Conservation (phyloP, 2,888 invertebrate genomes). For the Melanostoma mellinum region DNA sequence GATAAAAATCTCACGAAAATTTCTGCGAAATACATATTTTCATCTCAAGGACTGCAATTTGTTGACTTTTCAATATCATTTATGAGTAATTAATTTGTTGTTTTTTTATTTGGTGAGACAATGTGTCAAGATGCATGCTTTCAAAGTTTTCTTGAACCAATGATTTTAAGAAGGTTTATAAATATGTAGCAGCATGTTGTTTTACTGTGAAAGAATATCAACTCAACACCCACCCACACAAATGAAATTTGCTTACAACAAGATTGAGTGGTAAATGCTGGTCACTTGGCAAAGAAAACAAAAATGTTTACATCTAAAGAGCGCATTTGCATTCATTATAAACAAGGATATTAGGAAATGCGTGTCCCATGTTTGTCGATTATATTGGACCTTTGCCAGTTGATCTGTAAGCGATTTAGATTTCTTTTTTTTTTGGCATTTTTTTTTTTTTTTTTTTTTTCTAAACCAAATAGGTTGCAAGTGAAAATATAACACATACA, state of each 20-base stretch:
- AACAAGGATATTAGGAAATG: slow-evolving; percentile 69
- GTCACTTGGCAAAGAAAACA: slow-evolving; percentile 49
- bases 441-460: background rate
- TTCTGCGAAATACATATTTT: slow-evolving; percentile 24
- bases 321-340: slow-evolving; percentile 53
- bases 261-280: slow-evolving; percentile 57
- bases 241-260: slow-evolving; percentile 31
- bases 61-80: slow-evolving; percentile 44
- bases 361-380: slow-evolving; percentile 36
- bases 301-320: slow-evolving; percentile 55
- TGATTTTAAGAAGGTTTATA: slow-evolving; percentile 13
- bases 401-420: slow-evolving; percentile 28
- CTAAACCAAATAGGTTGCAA: background rate
- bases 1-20: slow-evolving; percentile 6
- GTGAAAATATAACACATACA: background rate
- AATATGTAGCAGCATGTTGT: slow-evolving; percentile 9
- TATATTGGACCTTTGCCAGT: slow-evolving; percentile 50
- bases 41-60: slow-evolving; percentile 19
- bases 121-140: slow-evolving; percentile 42
- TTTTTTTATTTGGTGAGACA: slow-evolving; percentile 17
- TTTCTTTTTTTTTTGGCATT: slow-evolving; percentile 10
- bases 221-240: slow-evolving; percentile 29
- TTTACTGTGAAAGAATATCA: slow-evolving; percentile 13
- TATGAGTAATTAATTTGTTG: slow-evolving; percentile 47
- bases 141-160: slow-evolving; percentile 18